These are phyloP conservation scores for Tubiluchus corallicola DNA, from an alignment of 2,888 invertebrate species.

Conservation along the genomic window DNA sequence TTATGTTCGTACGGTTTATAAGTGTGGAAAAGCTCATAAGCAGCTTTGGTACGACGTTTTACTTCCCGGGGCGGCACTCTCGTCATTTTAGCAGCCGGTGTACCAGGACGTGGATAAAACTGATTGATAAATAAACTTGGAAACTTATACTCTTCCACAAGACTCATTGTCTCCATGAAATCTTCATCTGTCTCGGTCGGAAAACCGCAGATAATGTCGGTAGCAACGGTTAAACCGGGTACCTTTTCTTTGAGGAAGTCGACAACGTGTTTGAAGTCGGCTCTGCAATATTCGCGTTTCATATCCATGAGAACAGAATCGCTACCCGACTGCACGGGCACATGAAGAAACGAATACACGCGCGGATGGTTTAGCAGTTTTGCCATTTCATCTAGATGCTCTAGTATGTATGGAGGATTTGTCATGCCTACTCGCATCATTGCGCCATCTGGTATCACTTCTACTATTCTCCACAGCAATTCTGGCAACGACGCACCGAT, in stretches of 20 bases:
- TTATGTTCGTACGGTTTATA: slow-evolving; percentile 61
- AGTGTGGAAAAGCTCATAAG: slow-evolving; percentile 68
- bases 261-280: slow-evolving; percentile 74
- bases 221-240: slow-evolving; percentile 76
- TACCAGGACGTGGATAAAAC: slow-evolving; percentile 87
- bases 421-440: slow-evolving; percentile 81
- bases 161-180: slow-evolving; percentile 63
- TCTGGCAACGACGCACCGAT: slow-evolving; percentile 72
- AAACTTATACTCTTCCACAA: slow-evolving; percentile 71
- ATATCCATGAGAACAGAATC: slow-evolving; percentile 82
- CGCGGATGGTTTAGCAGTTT: slow-evolving; percentile 62
- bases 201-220: slow-evolving; percentile 95
- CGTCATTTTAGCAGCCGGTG: slow-evolving; percentile 76
- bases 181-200: slow-evolving; percentile 82
- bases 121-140: slow-evolving; percentile 93
- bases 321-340: slow-evolving; percentile 95
- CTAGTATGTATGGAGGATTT: slow-evolving; percentile 92
- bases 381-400: slow-evolving; percentile 74
- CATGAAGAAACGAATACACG: slow-evolving; percentile 87
- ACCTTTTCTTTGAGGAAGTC: slow-evolving; percentile 61
- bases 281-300: slow-evolving; percentile 81
- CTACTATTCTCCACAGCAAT: slow-evolving; percentile 63
- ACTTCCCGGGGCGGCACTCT: slow-evolving; percentile 58
- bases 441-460: slow-evolving; percentile 51
- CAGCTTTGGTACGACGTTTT: slow-evolving; percentile 64